A percentile compares a stretch with the other conserved stretches of the same genome.
Conservation (phyloP, 2,113 vertebrate species). For the Rhombomys opimus region DNA sequence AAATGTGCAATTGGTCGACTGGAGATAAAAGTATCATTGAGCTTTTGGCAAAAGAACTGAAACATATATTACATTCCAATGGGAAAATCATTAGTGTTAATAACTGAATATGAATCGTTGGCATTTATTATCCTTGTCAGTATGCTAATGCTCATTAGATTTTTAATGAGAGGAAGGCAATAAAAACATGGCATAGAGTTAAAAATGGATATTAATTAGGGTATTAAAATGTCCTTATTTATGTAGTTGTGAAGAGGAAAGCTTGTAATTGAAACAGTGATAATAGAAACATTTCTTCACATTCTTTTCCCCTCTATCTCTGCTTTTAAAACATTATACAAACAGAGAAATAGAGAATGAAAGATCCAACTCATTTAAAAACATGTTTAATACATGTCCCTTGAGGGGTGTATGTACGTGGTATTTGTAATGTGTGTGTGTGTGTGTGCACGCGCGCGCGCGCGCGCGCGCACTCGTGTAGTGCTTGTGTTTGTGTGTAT, state of each 20-base stretch:
- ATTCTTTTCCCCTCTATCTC: not conserved
- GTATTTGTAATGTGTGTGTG: not conserved
- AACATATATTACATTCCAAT: conserved; percentile 79
- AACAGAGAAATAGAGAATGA: conserved; percentile 18
- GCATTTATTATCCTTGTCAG: conserved; percentile 83
- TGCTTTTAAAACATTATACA: conserved; percentile 39
- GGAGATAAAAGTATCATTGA: conserved; percentile 79
- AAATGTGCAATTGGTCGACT: conserved; percentile 77
- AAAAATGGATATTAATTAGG: conserved; percentile 82
- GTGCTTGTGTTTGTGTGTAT: not conserved
- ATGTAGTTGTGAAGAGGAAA: conserved; percentile 76
- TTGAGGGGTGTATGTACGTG: not conserved
- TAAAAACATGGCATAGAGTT: conserved; percentile 79
- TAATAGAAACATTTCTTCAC: conserved; percentile 66
- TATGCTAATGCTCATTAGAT: conserved; percentile 82
- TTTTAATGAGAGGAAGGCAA: conserved; percentile 81
- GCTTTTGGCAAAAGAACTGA: conserved; percentile 75
- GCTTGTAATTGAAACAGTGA: conserved; percentile 71
- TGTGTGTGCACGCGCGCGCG: not conserved
- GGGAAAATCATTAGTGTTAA: conserved; percentile 79
- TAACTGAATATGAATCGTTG: conserved; percentile 79
- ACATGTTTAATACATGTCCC: not conserved
- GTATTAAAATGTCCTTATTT: conserved; percentile 79
- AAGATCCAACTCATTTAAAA: not conserved
- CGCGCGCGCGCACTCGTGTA: not conserved